Evolutionary conservation across 2,113 vertebrate species (phyloP), one percentile per base, ranked within the genome.

Genomic region (Burhinus oedicnemus): DNA sequence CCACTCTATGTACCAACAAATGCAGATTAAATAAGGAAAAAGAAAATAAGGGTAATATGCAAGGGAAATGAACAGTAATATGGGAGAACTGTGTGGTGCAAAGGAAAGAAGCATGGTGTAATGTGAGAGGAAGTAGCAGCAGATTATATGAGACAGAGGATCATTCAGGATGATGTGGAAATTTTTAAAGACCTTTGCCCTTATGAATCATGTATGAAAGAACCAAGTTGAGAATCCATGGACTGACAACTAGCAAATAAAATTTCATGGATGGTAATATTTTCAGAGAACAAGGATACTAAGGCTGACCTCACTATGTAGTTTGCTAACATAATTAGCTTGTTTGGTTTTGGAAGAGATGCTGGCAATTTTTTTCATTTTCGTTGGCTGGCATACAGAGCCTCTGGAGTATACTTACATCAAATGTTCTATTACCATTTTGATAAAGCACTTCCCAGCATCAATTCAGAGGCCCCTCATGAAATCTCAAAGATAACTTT

Each of bases 221-320:
- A 96, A 96, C 57, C 36, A 23, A 23, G 61, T 4, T 44, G 92
- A 93, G 84, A 40, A 75, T 71, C 64, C 78, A 34, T 0, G 34
- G 95, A 55, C 85, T 15, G 62, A 92, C 80, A 96, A 76, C 75
- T 80, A 97, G 83, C 75, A 96, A 97, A 97, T 96, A 89, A 93
- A 92, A 97, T 97, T 85, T 92, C 95, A 92, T 78, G 95, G 97
- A 96, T 97, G 88, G 89, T 58, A 94, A 93, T 93, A 44, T 51
- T 96, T 40, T 10, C 93, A 11, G 23, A 65, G 70, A 64, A 76
- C 77, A 42, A 20, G n/a, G 54, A 80, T 25, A 97, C 90, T 21
- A 80, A 86, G 87, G 44, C 83, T 96, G 97, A 92, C 90, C 95
- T 85, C 75, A 30, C 57, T 32, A 66, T 36, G 71, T 23, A 36